Evolutionary conservation across 2,888 invertebrate genomes (phyloP).

Genomic region (Cryptocheilus praepositus): DNA sequence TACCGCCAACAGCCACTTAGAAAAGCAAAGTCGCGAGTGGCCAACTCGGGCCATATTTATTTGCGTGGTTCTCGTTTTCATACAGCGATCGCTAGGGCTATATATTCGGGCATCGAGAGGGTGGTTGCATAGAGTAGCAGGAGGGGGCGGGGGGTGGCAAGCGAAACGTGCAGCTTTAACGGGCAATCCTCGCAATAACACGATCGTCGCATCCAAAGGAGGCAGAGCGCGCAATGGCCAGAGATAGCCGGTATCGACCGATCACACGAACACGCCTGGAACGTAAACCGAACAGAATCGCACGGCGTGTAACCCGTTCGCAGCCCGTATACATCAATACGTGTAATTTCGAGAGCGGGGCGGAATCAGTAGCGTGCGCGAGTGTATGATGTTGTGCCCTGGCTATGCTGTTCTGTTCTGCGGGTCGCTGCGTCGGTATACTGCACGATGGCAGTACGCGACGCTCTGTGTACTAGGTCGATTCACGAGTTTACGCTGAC

Average conservation of each 20-base stretch:
- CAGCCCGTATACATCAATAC: constrained; percentile 67
- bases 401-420: constrained; percentile 23
- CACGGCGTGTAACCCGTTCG: constrained; percentile 55
- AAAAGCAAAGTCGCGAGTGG: no score
- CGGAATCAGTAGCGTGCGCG: constrained; percentile 61
- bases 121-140: not conserved
- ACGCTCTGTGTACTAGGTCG: constrained; percentile 49
- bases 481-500: constrained; percentile 54
- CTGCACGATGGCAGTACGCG: constrained; percentile 49
- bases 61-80: not conserved
- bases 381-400: constrained; percentile 48
- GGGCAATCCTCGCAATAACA: constrained; percentile 26
- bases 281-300: constrained; percentile 64
- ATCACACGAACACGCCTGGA: constrained; percentile 59
- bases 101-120: not conserved
- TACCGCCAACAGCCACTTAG: no score
- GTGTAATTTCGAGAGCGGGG: constrained; percentile 67
- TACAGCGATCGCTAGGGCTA: not conserved
- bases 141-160: no score
- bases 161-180: not conserved
- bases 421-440: constrained; percentile 22
- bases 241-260: constrained; percentile 67
- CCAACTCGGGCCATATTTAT: no score
- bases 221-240: constrained; percentile 40
- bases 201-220: constrained; percentile 38